A percentile compares a stretch with the other conserved stretches of the same genome.
phyloP scores from a whole-genome alignment of 2,797 vertebrate species.

The Pantherophis vulpinus region DNA sequence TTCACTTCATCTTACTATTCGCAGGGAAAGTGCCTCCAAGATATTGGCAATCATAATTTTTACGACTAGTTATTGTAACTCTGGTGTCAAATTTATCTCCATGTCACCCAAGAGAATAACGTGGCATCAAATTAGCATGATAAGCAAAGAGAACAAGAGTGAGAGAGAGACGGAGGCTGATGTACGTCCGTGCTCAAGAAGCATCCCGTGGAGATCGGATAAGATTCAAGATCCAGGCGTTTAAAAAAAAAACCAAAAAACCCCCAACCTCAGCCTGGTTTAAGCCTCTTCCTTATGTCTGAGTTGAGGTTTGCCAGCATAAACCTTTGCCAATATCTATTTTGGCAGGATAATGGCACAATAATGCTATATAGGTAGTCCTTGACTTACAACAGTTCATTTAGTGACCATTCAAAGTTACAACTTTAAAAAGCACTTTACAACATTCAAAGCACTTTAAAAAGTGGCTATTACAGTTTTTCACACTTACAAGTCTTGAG shows the following conservation, averaged over 20 bases:
- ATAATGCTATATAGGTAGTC: not conserved
- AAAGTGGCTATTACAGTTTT: not conserved
- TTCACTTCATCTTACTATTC: slow-evolving; percentile 52
- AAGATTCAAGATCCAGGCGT: fast-evolving
- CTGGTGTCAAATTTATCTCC: slow-evolving; percentile 48
- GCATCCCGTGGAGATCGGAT: not conserved
- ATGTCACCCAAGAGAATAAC: slow-evolving; percentile 48
- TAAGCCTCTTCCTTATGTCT: not conserved
- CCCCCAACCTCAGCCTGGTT: not conserved
- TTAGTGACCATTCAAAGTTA: too few relatives aligned
- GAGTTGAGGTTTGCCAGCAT: not conserved
- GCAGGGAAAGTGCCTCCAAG: slow-evolving; percentile 56
- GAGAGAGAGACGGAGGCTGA: not conserved
- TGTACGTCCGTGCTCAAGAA: not conserved
- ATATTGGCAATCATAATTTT: slow-evolving; percentile 68
- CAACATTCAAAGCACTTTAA: too few relatives aligned
- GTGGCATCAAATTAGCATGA: slow-evolving; percentile 23
- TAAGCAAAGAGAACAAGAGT: slow-evolving; percentile 24
- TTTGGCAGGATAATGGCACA: not conserved
- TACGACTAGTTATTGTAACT: slow-evolving; percentile 59
- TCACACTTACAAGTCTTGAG: not conserved
- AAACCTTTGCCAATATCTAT: not conserved
- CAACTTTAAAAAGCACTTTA: too few relatives aligned
- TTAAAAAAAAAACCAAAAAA: not conserved
- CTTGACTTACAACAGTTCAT: too few relatives aligned